Base-by-base conservation (phyloP, 2,888 invertebrate species). In the Athalia rosae region DNA sequence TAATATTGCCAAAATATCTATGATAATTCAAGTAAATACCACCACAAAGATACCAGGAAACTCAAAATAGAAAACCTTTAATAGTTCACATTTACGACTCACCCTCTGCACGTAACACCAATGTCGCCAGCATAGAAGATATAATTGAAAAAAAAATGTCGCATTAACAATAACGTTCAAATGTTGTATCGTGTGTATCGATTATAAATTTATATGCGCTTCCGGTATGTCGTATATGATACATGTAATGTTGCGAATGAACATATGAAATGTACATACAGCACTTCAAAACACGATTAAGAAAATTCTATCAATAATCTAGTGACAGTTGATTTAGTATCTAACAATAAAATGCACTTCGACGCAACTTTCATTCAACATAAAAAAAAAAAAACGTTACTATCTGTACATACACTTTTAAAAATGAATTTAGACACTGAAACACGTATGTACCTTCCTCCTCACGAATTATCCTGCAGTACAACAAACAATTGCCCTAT, bases 91-190 rank as follows among this genome's bases (percentile, higher is more conserved):
- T 76, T 83, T 83, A 80, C 82, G 84, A 90, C 90, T 90, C 88
- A 90, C 90, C 90, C 86, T 89, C 90, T 90, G 86, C 84, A 83
- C 80, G 84, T 84, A 86, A 87, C 86, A 86, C 85, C 88, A 86
- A 85, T 83, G 80, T 85, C 82, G 85, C 86, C 89, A 87, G 87
- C 88, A 87, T 83, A 86, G 85, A 84, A 84, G 85, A 85, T 85
- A 86, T 28, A 71, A 87, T 87, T 85, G 88, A 86, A 85, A 87
- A 85, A 79, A 85, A 85, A 85, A 85, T 85, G 82, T 84, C 80
- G 76, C 82, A 85, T 87, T 88, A 88, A 85, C 82, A 84, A 77
- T 77, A 79, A 79, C 77, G 79, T 79, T 81, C 79, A 82, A 79
- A 83, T 81, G 50, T 63, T 76, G 62, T 67, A 80, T 78, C 50